Base-by-base conservation (phyloP, 1,140 invertebrate species). In the Heliconius hewitsoni region DNA sequence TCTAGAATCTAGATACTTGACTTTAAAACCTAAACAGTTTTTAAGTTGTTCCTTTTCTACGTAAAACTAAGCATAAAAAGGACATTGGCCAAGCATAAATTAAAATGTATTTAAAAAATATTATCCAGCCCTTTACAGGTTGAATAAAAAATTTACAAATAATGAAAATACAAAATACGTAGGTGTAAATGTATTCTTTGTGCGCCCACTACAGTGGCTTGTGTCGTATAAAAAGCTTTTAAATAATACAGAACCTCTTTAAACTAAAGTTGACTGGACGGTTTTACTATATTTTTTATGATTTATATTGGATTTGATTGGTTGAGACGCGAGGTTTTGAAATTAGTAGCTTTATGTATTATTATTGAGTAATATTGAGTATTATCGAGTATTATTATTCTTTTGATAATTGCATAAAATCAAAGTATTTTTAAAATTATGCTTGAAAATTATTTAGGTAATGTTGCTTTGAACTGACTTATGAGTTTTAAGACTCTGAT, bases 151-250 rank as follows among this genome's bases (percentile, higher is more conserved):
- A 74, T 76, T 79, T 46, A 71, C 34, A 0, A 37, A 37, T 37
- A 37, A 37, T 8, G 34, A 37, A 37, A 37, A 37, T 37, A 60
- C n/a, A 37, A 37, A 37, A 37, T 37, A 37, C 34, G 34, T 37
- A 6, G 80, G 34, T 46, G 16, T 46, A 84, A 83, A 77, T 84
- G 84, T 85, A 74, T 70, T 60, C 46, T 76, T 85, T 81, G 81
- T 81, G 77, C 78, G 76, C 66, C 78, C 76, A 82, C 82, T 80
- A 81, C 77, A 37, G 46, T 71, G 23, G 72, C 71, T 42, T 71
- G 71, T 81, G 66, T 77, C 74, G 82, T 79, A 79, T 83, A 70
- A 73, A 79, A 79, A 78, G 74, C 57, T 71, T 81, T 83, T 83
- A 83, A 80, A 83, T 83, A 78, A 79, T 71, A 81, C 72, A 79